Base-by-base conservation (phyloP, 2,113 vertebrate species). In the Alligator mississippiensis region DNA sequence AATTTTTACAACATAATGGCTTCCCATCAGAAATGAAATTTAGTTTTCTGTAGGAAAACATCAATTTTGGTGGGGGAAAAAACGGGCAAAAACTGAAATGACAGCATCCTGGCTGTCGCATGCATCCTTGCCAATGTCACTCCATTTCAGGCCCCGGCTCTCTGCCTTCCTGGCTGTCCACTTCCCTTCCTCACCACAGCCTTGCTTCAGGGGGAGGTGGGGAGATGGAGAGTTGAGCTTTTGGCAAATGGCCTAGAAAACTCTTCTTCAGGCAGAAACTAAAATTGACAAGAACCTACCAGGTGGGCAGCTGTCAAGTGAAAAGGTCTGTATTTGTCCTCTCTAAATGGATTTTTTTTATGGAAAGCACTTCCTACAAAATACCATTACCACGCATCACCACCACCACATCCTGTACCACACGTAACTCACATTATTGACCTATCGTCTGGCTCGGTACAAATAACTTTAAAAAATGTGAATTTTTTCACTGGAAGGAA, bases 1-100 rank as follows among this genome's bases (percentile, higher is more conserved):
- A 95, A 95, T 94, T 97, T 92, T 47, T 94, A 75, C 83, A 86
- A 85, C 90, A 93, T 89, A 84, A 95, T 78, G 72, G 78, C 90
- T 90, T 72, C 92, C 94, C 87, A 78, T n/a, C 77, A 91, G 80
- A 94, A 93, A 91, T 66, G 86, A 64, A 93, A 75, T 55, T 1
- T 0, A 82, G 18, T 90, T 95, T 93, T 84, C 92, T 88, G 0
- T 60, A 66, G 62, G 80, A 66, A 80, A 92, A 87, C 82, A 82
- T 14, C 57, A 84, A 92, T 55, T 77, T 90, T 80, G 84, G 77
- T 59, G 91, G 47, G 47, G 47, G 7, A 3, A 3, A 47, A 47
- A 47, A 47, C 9, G 47, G 47, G 66, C n/a, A 81, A 93, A 87
- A 92, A 86, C 75, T 27, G 74, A 77, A 85, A 66, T 21, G 86